A percentile compares a stretch with the other conserved stretches of the same genome.
phyloP scores from a whole-genome alignment of 1,140 invertebrate species.

The Trichonephila clavipes region DNA sequence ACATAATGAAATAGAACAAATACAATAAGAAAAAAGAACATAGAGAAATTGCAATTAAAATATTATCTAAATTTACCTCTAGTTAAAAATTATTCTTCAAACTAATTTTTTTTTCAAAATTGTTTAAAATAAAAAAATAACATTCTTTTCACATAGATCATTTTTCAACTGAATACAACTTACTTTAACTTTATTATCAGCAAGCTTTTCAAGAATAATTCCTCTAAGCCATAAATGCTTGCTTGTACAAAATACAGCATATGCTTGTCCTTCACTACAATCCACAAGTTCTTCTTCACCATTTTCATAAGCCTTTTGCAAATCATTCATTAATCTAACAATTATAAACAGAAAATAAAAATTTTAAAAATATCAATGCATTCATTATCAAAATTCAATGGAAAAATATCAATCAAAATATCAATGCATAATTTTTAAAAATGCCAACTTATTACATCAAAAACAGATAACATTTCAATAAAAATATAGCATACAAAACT shows the following conservation, averaged over 20 bases:
- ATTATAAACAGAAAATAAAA: neutral
- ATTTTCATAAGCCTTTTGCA: constrained; percentile 65
- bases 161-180: neutral
- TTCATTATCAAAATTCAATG: too few species aligned
- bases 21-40: too few species aligned
- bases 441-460: too few species aligned
- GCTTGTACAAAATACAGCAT: constrained; percentile 22
- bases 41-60: too few species aligned
- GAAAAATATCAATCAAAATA: neutral
- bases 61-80: too few species aligned
- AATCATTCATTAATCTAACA: constrained; percentile 57
- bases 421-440: neutral
- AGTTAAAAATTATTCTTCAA: too few species aligned
- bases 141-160: too few species aligned
- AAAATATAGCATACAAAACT: too few species aligned
- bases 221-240: constrained; percentile 56
- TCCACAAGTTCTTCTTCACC: constrained; percentile 12
- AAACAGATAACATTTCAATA: too few species aligned
- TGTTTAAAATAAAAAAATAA: too few species aligned
- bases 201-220: neutral
- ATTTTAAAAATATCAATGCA: neutral
- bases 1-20: neutral
- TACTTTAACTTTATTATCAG: constrained; percentile 34
- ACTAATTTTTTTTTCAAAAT: too few species aligned
- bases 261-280: constrained; percentile 48